phyloP scores from a whole-genome alignment of 2,797 vertebrate genomes.

The Holocentrus rufus region DNA sequence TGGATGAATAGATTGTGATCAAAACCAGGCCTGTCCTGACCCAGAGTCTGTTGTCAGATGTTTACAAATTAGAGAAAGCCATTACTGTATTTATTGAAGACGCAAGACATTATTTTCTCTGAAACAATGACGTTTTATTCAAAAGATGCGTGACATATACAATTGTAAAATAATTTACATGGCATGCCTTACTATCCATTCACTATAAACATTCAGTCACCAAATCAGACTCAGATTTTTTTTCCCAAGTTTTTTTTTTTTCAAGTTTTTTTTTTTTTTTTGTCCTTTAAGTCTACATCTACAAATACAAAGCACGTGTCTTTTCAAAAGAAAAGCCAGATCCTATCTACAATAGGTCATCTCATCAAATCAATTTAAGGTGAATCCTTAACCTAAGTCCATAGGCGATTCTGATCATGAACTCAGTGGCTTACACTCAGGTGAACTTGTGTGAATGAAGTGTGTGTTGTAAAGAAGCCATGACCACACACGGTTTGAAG shows the following conservation, averaged over 20 bases:
- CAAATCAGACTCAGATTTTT: slow-evolving; percentile 76
- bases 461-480: slow-evolving; percentile 60
- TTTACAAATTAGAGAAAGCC: too few relatives aligned
- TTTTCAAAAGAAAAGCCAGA: slow-evolving; percentile 79
- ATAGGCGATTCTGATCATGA: slow-evolving; percentile 66
- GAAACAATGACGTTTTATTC: slow-evolving; percentile 84
- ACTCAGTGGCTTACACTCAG: slow-evolving; percentile 66
- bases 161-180: slow-evolving; percentile 85
- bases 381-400: slow-evolving; percentile 68
- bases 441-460: slow-evolving; percentile 59
- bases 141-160: slow-evolving; percentile 85
- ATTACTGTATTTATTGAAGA: not conserved
- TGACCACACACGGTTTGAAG: slow-evolving; percentile 67
- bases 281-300: slow-evolving; percentile 76
- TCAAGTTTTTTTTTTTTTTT: too few relatives aligned
- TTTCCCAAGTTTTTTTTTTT: slow-evolving; percentile 62
- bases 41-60: too few relatives aligned
- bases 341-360: slow-evolving; percentile 80
- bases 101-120: slow-evolving; percentile 65
- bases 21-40: too few relatives aligned
- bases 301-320: slow-evolving; percentile 82
- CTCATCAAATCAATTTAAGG: slow-evolving; percentile 68
- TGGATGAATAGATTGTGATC: too few relatives aligned
- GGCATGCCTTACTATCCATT: slow-evolving; percentile 84
- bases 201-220: slow-evolving; percentile 84